Percentiles rank a stretch among this genome's conserved stretches.
These are phyloP conservation scores for Trissolcus japonicus DNA, from an alignment of 2,888 invertebrate genomes.

Conservation along the genomic window DNA sequence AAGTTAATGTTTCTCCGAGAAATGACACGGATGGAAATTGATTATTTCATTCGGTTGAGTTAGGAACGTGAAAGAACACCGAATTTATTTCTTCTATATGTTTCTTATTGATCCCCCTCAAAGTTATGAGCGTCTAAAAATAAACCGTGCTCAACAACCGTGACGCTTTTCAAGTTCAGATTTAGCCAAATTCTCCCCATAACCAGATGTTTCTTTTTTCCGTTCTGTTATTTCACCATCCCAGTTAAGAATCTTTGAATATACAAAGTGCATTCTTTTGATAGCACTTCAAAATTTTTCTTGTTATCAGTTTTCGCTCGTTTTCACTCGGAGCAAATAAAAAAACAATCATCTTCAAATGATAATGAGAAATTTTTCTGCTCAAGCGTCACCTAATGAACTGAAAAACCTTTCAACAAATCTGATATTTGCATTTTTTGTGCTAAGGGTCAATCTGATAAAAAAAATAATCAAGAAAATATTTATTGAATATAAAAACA, in stretches of 20 bases:
- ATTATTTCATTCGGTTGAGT: not conserved
- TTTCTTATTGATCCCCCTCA: slow-evolving; percentile 34
- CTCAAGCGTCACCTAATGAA: no score
- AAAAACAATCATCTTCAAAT: no score
- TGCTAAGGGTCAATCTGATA: no score
- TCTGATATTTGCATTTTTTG: no score
- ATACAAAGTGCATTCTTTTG: slow-evolving; percentile 1
- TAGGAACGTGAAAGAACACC: not conserved
- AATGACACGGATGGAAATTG: not conserved
- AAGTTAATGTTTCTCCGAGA: no score
- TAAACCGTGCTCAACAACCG: slow-evolving; percentile 2
- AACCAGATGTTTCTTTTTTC: slow-evolving; percentile 16
- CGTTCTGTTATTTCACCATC: slow-evolving; percentile 24
- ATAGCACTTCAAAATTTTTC: no score
- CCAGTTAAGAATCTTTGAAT: not conserved
- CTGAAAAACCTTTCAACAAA: no score
- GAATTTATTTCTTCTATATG: not conserved
- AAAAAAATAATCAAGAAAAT: no score
- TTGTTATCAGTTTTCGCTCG: no score
- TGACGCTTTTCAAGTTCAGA: slow-evolving; percentile 35
- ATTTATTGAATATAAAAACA: no score
- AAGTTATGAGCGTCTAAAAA: slow-evolving; percentile 43
- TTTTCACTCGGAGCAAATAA: no score
- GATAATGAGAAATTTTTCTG: no score
- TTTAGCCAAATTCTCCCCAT: slow-evolving; percentile 7